A percentile compares a stretch with the other conserved stretches of the same genome.
These are phyloP conservation scores for Lasiommata megera DNA, from an alignment of 2,888 invertebrate species.

Conservation along the genomic window DNA sequence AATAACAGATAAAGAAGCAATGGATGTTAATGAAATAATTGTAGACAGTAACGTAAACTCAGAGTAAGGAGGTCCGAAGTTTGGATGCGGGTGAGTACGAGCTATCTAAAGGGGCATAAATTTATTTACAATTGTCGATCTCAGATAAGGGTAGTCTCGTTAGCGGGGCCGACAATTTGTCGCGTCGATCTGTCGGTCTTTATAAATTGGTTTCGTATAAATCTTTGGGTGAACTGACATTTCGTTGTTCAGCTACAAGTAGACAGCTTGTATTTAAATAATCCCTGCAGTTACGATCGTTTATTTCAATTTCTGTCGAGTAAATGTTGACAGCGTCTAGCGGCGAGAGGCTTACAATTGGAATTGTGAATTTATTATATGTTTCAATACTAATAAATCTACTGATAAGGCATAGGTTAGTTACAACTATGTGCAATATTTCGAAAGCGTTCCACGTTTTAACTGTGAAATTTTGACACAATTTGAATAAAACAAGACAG, in stretches of 20 bases:
- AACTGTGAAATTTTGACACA: no score
- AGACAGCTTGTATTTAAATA: constrained; percentile 7
- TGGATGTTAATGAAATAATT: constrained; percentile 15
- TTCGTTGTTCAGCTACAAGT: constrained; percentile 1
- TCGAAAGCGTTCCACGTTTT: not conserved
- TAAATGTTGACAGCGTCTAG: constrained; percentile 12
- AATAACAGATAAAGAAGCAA: constrained; percentile 12
- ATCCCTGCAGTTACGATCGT: constrained; percentile 7
- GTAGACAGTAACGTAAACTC: constrained; percentile 4
- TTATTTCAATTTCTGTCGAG: constrained; percentile 13
- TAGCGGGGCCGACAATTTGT: constrained; percentile 41
- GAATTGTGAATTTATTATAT: constrained; percentile 13
- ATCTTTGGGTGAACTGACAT: constrained; percentile 12
- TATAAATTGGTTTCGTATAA: constrained; percentile 35
- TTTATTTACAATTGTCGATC: constrained; percentile 43
- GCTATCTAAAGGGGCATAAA: constrained; percentile 40
- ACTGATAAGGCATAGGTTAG: not conserved
- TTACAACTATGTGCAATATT: not conserved
- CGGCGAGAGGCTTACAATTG: constrained; percentile 1
- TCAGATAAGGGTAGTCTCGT: constrained; percentile 39
- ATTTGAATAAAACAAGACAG: no score
- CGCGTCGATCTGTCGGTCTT: constrained; percentile 36
- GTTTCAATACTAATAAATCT: not conserved
- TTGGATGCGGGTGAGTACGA: constrained; percentile 40
- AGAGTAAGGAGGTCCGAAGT: constrained; percentile 27